A percentile compares a stretch with the other conserved stretches of the same genome.
Conservation (phyloP, 2,888 invertebrate genomes). For the Sericinus montela region DNA sequence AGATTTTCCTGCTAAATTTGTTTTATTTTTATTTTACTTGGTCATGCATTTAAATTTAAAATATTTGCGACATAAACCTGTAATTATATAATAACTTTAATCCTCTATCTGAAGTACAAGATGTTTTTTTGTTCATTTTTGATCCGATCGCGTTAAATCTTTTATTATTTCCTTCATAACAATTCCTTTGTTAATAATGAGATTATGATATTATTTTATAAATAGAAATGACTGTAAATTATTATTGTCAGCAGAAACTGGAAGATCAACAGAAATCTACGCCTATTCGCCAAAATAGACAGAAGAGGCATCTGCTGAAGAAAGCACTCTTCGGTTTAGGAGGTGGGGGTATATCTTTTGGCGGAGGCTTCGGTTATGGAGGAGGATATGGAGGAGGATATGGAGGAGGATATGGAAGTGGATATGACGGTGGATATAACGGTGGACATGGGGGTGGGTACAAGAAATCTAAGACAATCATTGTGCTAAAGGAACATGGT, state of each 20-base stretch:
- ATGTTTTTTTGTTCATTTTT: no score
- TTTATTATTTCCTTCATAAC: no score
- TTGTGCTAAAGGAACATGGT: slow-evolving; percentile 48
- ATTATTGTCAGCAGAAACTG: slow-evolving; percentile 47
- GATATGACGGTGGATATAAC: slow-evolving; percentile 32
- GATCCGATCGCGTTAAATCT: no score
- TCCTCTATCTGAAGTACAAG: no score
- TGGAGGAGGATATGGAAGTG: slow-evolving; percentile 27
- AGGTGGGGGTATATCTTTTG: slow-evolving; percentile 25
- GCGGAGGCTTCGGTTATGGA: slow-evolving; percentile 35
- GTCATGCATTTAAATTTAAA: no score
- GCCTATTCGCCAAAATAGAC: slow-evolving; percentile 37
- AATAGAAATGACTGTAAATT: not conserved
- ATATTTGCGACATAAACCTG: no score
- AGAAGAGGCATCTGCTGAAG: slow-evolving; percentile 47
- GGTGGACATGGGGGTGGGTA: slow-evolving; percentile 32
- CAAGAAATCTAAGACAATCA: slow-evolving; percentile 43
- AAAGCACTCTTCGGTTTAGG: slow-evolving; percentile 36
- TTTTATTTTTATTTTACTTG: no score
- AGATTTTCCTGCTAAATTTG: no score
- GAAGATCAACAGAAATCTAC: slow-evolving; percentile 53
- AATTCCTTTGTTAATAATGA: no score
- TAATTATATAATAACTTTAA: no score
- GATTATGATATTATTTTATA: not conserved
- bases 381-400: slow-evolving; percentile 33